Base-by-base conservation (phyloP, 2,113 vertebrate genomes). In the Psilopsiagon aurifrons region DNA sequence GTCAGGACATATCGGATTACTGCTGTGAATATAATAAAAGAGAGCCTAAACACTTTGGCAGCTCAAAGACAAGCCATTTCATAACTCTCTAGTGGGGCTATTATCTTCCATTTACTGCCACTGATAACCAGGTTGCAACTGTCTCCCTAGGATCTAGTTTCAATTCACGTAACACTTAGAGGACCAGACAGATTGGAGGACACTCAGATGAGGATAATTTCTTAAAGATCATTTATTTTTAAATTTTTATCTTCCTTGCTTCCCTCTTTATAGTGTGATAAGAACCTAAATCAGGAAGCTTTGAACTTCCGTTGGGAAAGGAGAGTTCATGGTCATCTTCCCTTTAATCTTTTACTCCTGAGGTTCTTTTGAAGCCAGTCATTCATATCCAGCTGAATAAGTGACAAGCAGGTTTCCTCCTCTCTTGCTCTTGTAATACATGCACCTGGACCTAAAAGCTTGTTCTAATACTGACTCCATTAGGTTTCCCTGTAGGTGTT, bases 1-100 rank as follows among this genome's bases (percentile, higher is more conserved):
- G 98, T 98, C 99, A 99, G 99, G 99, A 99, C 99, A 99, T 99
- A 99, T 99, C 98, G 97, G 98, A 99, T 99, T 99, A 99, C 99
- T 98, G 98, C 98, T 98, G 98, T 98, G 99, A 99, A 99, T 99
- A 99, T 98, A 99, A 99, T 99, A 99, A 99, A 99, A 98, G 98
- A 98, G 98, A 99, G 98, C 98, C 98, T 98, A 98, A 99, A 98
- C 98, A 98, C 98, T 98, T 95, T 98, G 98, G 99, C 98, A 98
- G 98, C 98, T 98, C 98, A 98, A 98, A 99, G 98, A 99, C 98
- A 98, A 98, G 98, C 98, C 98, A 98, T 98, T 98, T 98, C 98
- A 98, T 98, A 98, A 96, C 98, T 98, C 98, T 98, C 98, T 98
- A 96, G 97, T 97, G 96, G 97, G 97, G 97, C 98, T 98, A 98